Evolutionary conservation across 2,888 invertebrate species (phyloP), one percentile per base, ranked within the genome.

Genomic region (Silvanus unidentatus): DNA sequence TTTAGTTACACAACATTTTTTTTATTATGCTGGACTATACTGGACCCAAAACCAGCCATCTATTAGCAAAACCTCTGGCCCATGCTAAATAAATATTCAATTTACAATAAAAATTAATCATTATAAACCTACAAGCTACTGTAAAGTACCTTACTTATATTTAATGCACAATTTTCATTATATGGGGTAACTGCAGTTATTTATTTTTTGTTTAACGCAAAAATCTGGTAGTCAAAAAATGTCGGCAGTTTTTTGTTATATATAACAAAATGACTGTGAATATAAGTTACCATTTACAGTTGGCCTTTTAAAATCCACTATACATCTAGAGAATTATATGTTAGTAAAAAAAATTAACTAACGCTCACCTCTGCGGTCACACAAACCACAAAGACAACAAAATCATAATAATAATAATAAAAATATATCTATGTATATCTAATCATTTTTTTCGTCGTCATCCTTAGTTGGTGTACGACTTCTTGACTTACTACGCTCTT

Each of bases 401-500:
- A 5, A 22, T 22, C n/a, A n/a, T n/a, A n/a, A n/a, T n/a, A n/a
- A 22, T 22, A 22, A 22, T 5, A 8, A 22, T 5, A 22, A 3
- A 8, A 8, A 22, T 5, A 22, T 22, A 22, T 5, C 8, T 22
- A 8, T n/a, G 8, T 22, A 22, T 5, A 22, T 22, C 59, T 62
- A 48, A 59, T 62, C 51, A 29, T 52, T 49, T 55, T 62, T 39
- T 54, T 59, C 42, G 54, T 54, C 57, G 38, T 64, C 64, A 32
- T 32, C 32, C 56, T 65, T 64, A 50, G 52, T 53, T 39, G 63
- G 64, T 9, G 66, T 65, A 39, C 55, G 58, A 55, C 66, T 66
- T 42, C 58, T 55, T 9, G 79, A 80, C 56, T 71, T 72, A 43
- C 71, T 72, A 58, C 75, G 60, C 38, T 78, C 81, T 68, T 85